Evolutionary conservation across 2,888 invertebrate genomes (phyloP), one percentile per base, ranked within the genome.

Genomic region (Nesidiocoris tenuis): DNA sequence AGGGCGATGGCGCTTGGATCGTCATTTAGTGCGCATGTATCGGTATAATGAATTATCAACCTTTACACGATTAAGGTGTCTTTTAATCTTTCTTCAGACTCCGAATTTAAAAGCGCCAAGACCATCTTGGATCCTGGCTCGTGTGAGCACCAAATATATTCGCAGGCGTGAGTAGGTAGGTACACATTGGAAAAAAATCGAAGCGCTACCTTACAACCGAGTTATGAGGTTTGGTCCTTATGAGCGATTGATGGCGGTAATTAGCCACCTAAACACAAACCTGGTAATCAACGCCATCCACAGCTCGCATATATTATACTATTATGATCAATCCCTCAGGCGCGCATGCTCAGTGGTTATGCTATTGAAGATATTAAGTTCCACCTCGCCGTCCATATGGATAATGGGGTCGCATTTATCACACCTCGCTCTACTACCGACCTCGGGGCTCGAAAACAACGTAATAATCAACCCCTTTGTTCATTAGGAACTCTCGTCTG

Each of bases 191-290:
- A n/a, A n/a, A n/a, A n/a, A n/a, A n/a, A n/a, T n/a, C n/a, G n/a
- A n/a, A n/a, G n/a, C n/a, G n/a, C n/a, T n/a, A n/a, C n/a, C n/a
- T n/a, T n/a, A n/a, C n/a, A n/a, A n/a, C n/a, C n/a, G n/a, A n/a
- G n/a, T n/a, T n/a, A n/a, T n/a, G 39, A 3, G 39, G 39, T 39
- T 39, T 39, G 5, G 39, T 12, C 12, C 39, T 3, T 7, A 61
- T 74, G 74, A 74, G 24, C 18, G 39, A n/a, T n/a, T n/a, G n/a
- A 74, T 74, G 74, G 9, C 1, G 55, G 65, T 74, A 65, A 74
- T 65, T 65, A 74, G 65, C 74, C 74, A 74, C 65, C 74, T 74
- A 74, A 74, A 74, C 65, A 74, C 55, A 65, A 74, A 74, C 65
- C 21, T 65, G 74, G 74, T 74, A 65, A 74, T 74, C 74, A 74